phyloP scores from a whole-genome alignment of 2,113 vertebrate species.

The Oryzias woworae region DNA sequence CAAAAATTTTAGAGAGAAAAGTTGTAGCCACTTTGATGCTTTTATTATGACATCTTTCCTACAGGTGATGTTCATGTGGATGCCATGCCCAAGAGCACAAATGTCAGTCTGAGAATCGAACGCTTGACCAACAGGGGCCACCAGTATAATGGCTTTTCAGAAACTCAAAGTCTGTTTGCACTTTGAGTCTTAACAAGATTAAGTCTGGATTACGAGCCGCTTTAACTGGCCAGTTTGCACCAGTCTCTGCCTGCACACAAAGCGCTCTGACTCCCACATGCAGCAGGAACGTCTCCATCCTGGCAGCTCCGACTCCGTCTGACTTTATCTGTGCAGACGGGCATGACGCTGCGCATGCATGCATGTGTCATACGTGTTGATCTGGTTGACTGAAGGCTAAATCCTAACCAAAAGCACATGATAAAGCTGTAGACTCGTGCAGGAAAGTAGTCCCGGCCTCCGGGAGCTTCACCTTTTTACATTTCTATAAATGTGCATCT shows the following conservation, averaged over 20 bases:
- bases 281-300: neutral
- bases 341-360: neutral
- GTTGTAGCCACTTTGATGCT: no score
- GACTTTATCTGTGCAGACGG: neutral
- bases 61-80: no score
- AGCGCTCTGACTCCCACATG: neutral
- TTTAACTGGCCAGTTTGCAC: constrained; percentile 2
- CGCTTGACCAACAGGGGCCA: no score
- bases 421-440: neutral
- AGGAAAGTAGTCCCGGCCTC: neutral
- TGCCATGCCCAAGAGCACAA: no score
- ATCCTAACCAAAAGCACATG: constrained; percentile 47
- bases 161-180: neutral
- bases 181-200: constrained; percentile 18
- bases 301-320: neutral
- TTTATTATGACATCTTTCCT: no score
- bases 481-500: no score
- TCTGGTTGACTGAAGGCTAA: constrained; percentile 38
- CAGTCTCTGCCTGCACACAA: neutral
- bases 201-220: constrained; percentile 23
- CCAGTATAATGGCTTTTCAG: neutral
- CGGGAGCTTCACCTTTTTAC: no score
- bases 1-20: no score
- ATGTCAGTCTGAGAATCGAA: no score
- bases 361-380: constrained; percentile 32